Conservation (phyloP, 2,888 invertebrate genomes). For the Perizoma flavofasciatum region DNA sequence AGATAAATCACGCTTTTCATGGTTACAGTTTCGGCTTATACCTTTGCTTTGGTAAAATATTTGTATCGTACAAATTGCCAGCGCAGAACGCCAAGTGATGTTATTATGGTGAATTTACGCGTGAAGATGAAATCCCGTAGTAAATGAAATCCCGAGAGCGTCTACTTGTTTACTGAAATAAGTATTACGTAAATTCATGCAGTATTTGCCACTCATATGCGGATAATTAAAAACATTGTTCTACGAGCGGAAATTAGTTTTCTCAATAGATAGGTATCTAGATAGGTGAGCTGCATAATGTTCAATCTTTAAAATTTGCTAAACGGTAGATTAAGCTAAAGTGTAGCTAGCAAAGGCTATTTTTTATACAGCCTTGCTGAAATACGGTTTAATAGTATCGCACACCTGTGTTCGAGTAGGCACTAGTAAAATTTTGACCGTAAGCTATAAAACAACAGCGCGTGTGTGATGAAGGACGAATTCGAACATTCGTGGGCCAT, state of each 20-base stretch:
- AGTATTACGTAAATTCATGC: slow-evolving; percentile 33
- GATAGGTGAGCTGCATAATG: slow-evolving; percentile 7
- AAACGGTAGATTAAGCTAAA: slow-evolving; percentile 1
- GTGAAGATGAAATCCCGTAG: slow-evolving; percentile 28
- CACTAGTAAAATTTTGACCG: slow-evolving; percentile 54
- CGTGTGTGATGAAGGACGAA: slow-evolving; percentile 67
- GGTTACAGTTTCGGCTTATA: slow-evolving; percentile 47
- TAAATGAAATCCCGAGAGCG: slow-evolving; percentile 29
- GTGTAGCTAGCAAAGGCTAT: slow-evolving; percentile 8
- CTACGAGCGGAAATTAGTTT: slow-evolving; percentile 32
- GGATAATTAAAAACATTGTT: slow-evolving; percentile 39
- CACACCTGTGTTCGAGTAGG: slow-evolving; percentile 54
- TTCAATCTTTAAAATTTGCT: slow-evolving; percentile 7
- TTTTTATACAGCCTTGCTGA: slow-evolving; percentile 14
- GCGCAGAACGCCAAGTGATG: slow-evolving; percentile 29
- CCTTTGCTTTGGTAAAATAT: slow-evolving; percentile 35
- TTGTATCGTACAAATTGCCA: slow-evolving; percentile 34
- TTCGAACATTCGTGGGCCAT: slow-evolving; percentile 64
- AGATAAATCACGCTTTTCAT: slow-evolving; percentile 77
- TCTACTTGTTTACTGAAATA: slow-evolving; percentile 35
- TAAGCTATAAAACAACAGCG: slow-evolving; percentile 63
- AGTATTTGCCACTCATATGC: slow-evolving; percentile 35
- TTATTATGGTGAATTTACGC: slow-evolving; percentile 33
- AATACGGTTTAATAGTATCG: slow-evolving; percentile 28
- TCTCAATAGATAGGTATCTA: slow-evolving; percentile 20